Percentiles rank a stretch among this genome's conserved stretches.
phyloP scores from a whole-genome alignment of 2,797 vertebrate genomes.

The Cephalopachus bancanus region DNA sequence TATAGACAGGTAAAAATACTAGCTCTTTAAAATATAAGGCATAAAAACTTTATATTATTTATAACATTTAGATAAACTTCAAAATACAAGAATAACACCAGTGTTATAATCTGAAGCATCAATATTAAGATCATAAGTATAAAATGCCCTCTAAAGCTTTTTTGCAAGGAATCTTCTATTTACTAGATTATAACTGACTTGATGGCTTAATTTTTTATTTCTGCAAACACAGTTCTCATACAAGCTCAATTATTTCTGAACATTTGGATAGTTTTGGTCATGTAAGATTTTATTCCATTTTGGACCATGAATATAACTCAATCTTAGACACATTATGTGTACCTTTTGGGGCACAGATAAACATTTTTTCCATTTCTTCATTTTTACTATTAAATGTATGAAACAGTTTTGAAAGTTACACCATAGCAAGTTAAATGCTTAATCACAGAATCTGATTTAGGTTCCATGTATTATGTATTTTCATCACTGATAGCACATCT shows the following conservation, averaged over 20 bases:
- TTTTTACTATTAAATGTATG: slow-evolving; percentile 12
- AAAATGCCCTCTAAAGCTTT: neutral
- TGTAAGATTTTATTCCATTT: neutral
- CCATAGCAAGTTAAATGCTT: neutral
- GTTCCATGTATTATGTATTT: slow-evolving; percentile 15
- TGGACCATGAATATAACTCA: neutral
- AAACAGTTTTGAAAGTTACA: neutral
- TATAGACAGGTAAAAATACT: neutral
- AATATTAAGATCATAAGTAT: slow-evolving; percentile 9
- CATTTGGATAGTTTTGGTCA: slow-evolving; percentile 11
- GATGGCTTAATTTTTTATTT: neutral
- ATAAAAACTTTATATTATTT: neutral
- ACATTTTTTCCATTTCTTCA: neutral
- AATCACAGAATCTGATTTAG: slow-evolving; percentile 15
- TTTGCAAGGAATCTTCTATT: neutral
- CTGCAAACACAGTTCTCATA: neutral
- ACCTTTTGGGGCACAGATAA: neutral
- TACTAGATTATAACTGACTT: neutral
- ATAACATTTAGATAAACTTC: neutral
- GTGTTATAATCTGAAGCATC: neutral
- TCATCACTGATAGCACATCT: neutral
- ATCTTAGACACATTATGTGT: neutral
- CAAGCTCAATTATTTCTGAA: slow-evolving; percentile 3
- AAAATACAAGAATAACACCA: neutral
- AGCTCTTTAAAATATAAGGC: neutral